These are phyloP conservation scores for Acronicta aceris DNA, from an alignment of 2,888 invertebrate species.

Conservation along the genomic window DNA sequence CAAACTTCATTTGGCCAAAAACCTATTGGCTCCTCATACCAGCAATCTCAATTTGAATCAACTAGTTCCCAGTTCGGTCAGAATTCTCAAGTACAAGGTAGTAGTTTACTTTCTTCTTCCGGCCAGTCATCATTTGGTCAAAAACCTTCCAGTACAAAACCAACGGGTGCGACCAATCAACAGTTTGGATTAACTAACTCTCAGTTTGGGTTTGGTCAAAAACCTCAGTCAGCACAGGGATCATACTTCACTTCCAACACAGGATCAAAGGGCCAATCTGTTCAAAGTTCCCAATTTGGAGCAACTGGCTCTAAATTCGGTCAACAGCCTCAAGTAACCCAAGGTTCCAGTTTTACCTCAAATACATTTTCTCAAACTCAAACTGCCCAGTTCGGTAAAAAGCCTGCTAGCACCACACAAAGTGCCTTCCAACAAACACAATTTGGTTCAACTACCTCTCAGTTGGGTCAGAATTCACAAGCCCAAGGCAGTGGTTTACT, in stretches of 20 bases:
- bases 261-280: neutral
- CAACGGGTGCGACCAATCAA: slow-evolving; percentile 16
- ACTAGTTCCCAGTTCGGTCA: slow-evolving; percentile 2
- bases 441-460: neutral
- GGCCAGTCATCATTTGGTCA: neutral
- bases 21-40: slow-evolving; percentile 36
- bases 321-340: too few relatives aligned
- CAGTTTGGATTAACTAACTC: slow-evolving; percentile 14
- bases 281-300: neutral
- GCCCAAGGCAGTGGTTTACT: neutral
- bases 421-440: neutral
- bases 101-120: neutral
- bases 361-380: neutral
- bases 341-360: neutral
- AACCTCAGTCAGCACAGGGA: neutral
- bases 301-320: too few relatives aligned
- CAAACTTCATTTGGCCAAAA: slow-evolving; percentile 22
- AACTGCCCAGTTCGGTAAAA: neutral
- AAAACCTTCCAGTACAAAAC: too few relatives aligned
- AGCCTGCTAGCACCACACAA: neutral
- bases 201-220: neutral
- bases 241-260: neutral
- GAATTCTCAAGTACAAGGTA: neutral
- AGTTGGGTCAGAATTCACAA: neutral
- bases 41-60: slow-evolving; percentile 33